Conservation (phyloP, 1,140 invertebrate genomes). For the Danaus plexippus region DNA sequence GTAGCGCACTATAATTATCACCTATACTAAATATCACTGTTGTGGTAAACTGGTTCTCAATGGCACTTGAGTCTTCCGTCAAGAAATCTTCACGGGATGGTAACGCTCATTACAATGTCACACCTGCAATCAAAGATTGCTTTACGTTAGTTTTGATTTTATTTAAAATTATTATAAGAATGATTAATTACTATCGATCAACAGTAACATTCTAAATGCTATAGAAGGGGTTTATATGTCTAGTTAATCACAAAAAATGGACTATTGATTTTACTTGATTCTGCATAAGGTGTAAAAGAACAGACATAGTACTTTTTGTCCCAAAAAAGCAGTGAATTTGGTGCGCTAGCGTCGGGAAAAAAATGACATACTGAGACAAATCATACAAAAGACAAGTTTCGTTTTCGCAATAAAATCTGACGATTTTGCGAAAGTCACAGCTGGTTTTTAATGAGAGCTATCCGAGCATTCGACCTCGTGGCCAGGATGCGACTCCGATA, state of each 20-base stretch:
- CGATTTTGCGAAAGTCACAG: slow-evolving; percentile 48
- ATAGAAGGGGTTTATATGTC: too few species aligned
- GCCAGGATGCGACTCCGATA: slow-evolving; percentile 65
- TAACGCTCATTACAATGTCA: slow-evolving; percentile 37
- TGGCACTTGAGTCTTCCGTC: slow-evolving; percentile 61
- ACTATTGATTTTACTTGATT: too few species aligned
- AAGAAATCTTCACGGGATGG: slow-evolving; percentile 63
- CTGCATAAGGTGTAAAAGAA: too few species aligned
- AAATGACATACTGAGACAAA: slow-evolving; percentile 2
- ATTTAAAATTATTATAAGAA: too few species aligned
- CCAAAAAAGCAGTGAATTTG: too few species aligned
- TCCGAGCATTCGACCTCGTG: slow-evolving; percentile 51
- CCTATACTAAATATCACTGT: slow-evolving; percentile 66
- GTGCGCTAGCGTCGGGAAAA: too few species aligned
- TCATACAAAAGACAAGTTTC: slow-evolving; percentile 20
- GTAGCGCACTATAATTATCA: slow-evolving; percentile 55
- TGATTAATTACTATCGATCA: too few species aligned
- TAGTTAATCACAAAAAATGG: too few species aligned
- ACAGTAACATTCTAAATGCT: too few species aligned
- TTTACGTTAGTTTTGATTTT: too few species aligned
- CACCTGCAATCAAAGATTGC: slow-evolving; percentile 45
- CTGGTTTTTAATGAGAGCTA: slow-evolving; percentile 63
- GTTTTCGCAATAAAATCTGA: slow-evolving; percentile 21
- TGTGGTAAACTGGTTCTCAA: slow-evolving; percentile 66
- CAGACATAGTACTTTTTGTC: too few species aligned